Evolutionary conservation across 1,140 invertebrate genomes (phyloP), one percentile per base, ranked within the genome.

Genomic region (Drosophila gunungcola): DNA sequence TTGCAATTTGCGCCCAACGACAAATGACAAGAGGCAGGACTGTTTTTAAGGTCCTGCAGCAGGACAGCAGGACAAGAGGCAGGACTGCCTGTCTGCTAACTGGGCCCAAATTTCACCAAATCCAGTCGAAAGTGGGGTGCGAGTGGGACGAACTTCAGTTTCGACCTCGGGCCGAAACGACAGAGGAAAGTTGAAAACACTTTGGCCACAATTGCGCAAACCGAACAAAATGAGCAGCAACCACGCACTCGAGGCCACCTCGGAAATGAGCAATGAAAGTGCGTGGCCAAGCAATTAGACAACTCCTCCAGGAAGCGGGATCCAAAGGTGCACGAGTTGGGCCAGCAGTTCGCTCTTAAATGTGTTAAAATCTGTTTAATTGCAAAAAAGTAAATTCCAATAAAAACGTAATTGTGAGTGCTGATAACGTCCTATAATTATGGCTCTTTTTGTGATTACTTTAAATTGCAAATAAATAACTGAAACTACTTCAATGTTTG

Each of bases 121-220:
- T 73, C 77, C 57, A 78, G 51, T 42, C 77, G 63, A 69, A 64
- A 4, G 52, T 12, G n/a, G 25, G 21, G 38, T n/a, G 7, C 12
- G n/a, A 11, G 13, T 21, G 12, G n/a, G 41, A 43, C 29, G 46
- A 48, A 52, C 63, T 89, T 76, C 51, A 56, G 53, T 48, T 29
- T 57, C 55, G 52, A 65, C 83, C 83, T 73, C 41, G 34, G 52
- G 69, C 69, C 69, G 48, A 45, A 63, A 49, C 70, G 72, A 60
- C 48, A 70, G 48, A 58, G 39, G 51, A 83, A 83, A 83, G 70
- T 88, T 88, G 74, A 74, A 78, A 80, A 58, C 68, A 68, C 67
- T 84, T 77, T 77, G 54, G 56, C 62, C 70, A 76, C 83, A 86
- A 88, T 75, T 86, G 75, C 45, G 69, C 64, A 88, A 88, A 65